Conservation (phyloP, 2,888 invertebrate species). For the Sminthurinus aureus region DNA sequence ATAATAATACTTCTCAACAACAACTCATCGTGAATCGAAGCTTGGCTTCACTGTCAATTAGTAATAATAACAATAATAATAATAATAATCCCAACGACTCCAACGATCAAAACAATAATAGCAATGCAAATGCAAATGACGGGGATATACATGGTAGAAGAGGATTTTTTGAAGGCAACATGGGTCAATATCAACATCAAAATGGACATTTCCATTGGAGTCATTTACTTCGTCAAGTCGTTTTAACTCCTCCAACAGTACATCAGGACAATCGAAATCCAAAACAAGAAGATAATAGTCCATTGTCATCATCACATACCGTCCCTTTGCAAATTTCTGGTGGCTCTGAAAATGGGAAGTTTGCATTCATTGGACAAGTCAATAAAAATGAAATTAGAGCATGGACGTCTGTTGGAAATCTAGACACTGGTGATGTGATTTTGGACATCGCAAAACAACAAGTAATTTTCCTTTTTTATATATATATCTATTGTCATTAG, state of each 20-base stretch:
- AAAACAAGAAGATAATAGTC: conserved; percentile 37
- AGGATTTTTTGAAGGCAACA: conserved; percentile 57
- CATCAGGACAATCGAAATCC: conserved; percentile 39
- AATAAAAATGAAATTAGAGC: conserved; percentile 55
- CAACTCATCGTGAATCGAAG: conserved; percentile 40
- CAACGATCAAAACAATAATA: conserved; percentile 56
- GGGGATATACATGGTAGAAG: conserved; percentile 38
- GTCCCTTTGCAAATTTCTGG: conserved; percentile 64
- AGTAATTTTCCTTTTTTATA: conserved; percentile 43
- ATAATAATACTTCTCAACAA: neutral
- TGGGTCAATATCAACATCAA: conserved; percentile 35
- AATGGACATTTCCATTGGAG: conserved; percentile 60
- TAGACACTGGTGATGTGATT: conserved; percentile 59
- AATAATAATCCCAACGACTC: conserved; percentile 34
- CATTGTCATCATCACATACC: conserved; percentile 14
- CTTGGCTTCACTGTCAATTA: conserved; percentile 30
- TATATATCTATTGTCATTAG: too few relatives aligned
- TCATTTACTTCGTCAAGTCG: conserved; percentile 51
- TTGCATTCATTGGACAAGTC: conserved; percentile 62
- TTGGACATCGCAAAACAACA: conserved; percentile 59
- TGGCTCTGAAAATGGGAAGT: conserved; percentile 66
- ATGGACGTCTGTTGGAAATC: conserved; percentile 59
- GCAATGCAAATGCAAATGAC: conserved; percentile 24
- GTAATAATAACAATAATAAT: conserved; percentile 16
- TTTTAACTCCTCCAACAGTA: conserved; percentile 43